Evolutionary conservation across 2,113 vertebrate species (phyloP).

Genomic region (Prionailurus bengalensis): DNA sequence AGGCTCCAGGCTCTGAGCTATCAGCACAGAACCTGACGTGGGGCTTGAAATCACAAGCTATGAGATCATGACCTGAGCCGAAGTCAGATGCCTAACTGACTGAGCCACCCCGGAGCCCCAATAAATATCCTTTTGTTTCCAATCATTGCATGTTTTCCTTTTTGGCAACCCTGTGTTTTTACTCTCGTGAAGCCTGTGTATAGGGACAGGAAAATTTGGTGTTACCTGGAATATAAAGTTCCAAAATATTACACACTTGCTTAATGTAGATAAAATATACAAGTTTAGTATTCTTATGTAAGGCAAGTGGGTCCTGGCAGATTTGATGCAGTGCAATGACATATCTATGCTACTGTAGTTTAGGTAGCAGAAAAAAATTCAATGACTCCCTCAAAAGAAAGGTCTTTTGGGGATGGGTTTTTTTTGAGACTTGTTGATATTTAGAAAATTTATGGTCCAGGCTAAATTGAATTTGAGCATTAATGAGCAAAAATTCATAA

Average conservation of each 20-base stretch:
- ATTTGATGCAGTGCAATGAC: not conserved
- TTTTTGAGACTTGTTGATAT: not conserved
- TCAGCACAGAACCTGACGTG: too few relatives aligned
- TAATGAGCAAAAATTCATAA: not conserved
- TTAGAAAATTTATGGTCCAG: not conserved
- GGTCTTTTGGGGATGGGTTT: not conserved
- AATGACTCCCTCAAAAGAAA: not conserved
- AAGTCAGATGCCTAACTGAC: too few relatives aligned
- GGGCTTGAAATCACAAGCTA: too few relatives aligned
- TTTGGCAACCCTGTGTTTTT: not conserved
- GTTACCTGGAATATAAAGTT: not conserved
- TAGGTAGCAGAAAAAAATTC: not conserved
- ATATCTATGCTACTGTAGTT: not conserved
- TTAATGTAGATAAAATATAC: not conserved
- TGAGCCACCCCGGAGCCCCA: too few relatives aligned
- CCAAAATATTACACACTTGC: not conserved
- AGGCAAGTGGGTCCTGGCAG: not conserved
- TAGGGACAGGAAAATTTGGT: not conserved
- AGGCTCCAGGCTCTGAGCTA: too few relatives aligned
- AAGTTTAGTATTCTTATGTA: not conserved
- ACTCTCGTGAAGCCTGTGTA: not conserved
- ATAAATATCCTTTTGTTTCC: not conserved
- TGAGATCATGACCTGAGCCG: too few relatives aligned
- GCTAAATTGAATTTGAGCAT: constrained; percentile 18
- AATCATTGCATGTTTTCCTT: not conserved